Conservation (phyloP, 2,888 invertebrate genomes). For the Dinocampus coccinellae region DNA sequence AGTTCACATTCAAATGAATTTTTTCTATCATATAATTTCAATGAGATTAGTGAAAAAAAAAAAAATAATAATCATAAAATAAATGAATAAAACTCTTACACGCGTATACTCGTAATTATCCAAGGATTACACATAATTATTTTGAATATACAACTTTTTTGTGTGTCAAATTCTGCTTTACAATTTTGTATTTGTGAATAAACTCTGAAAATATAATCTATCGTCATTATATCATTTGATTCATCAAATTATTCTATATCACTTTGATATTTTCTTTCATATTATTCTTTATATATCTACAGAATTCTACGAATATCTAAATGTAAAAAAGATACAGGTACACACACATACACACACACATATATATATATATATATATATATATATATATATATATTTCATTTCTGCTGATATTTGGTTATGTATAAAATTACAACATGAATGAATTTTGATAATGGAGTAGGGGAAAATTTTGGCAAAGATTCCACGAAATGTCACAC, state of each 20-base stretch:
- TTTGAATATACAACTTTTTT: not conserved
- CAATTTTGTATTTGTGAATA: not conserved
- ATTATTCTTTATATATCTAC: not conserved
- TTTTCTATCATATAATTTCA: not conserved
- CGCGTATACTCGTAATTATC: not conserved
- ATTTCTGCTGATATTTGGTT: not conserved
- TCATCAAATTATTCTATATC: not conserved
- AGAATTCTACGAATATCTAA: not conserved
- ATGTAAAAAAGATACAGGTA: not conserved
- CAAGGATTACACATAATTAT: not conserved
- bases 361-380: not conserved
- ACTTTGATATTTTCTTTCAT: not conserved
- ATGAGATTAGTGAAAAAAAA: too few relatives aligned
- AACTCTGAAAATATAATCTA: not conserved
- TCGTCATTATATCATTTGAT: not conserved
- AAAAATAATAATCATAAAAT: too few relatives aligned
- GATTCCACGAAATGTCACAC: not conserved
- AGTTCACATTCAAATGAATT: not conserved
- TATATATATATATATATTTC: not conserved
- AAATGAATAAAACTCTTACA: too few relatives aligned
- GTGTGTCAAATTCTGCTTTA: not conserved
- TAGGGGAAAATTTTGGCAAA: conserved; percentile 41
- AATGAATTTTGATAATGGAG: conserved; percentile 40
- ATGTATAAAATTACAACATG: conserved; percentile 37
- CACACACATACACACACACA: too few relatives aligned